These are phyloP conservation scores for Anarrhichthys ocellatus DNA, from an alignment of 2,113 vertebrate species.

Conservation along the genomic window DNA sequence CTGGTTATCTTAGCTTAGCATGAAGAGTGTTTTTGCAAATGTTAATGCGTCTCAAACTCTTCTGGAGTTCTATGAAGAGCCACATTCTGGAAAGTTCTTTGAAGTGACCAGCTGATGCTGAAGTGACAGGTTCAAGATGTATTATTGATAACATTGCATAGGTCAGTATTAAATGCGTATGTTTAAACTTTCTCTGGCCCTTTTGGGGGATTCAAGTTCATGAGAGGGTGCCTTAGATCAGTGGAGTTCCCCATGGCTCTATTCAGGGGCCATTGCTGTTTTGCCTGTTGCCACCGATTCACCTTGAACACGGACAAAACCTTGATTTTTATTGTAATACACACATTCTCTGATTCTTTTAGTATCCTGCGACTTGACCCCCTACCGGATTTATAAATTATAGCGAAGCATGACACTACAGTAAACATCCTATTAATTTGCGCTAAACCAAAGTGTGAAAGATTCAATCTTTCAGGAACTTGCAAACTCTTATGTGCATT, in stretches of 20 bases:
- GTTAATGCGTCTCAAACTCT: not conserved
- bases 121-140: not conserved
- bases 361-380: not conserved
- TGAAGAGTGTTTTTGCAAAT: not conserved
- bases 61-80: not conserved
- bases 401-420: too few species aligned
- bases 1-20: not conserved
- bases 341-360: not conserved
- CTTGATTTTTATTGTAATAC: not conserved
- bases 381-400: not conserved
- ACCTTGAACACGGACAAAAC: not conserved
- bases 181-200: not conserved
- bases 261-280: not conserved
- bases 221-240: not conserved
- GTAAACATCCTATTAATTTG: not conserved
- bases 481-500: not conserved
- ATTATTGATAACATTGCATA: not conserved
- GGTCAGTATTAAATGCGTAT: not conserved
- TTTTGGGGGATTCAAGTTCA: not conserved
- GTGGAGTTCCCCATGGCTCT: not conserved
- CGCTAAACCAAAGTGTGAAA: not conserved
- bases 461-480: not conserved
- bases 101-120: not conserved
- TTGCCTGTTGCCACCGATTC: not conserved
- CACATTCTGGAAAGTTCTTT: not conserved